Evolutionary conservation across 2,888 invertebrate genomes (phyloP).

Genomic region (Troglohyphantes excavatus): DNA sequence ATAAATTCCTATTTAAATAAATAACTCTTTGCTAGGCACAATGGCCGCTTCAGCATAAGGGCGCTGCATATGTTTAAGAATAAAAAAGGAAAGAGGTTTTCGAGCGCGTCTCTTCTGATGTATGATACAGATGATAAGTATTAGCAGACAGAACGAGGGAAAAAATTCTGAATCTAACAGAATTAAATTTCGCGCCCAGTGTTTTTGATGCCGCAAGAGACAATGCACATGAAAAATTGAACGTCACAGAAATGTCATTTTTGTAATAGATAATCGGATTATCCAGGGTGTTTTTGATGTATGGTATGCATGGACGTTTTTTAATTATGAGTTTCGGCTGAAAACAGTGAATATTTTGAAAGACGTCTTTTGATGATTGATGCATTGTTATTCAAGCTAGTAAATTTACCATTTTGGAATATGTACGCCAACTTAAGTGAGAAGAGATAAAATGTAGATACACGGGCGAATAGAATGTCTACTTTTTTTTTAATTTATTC

Average conservation of each 20-base stretch:
- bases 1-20: slow-evolving; percentile 52
- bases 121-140: slow-evolving; percentile 39
- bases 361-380: slow-evolving; percentile 44
- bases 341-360: slow-evolving; percentile 58
- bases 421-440: too few relatives aligned
- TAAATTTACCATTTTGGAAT: not conserved
- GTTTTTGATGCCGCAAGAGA: slow-evolving; percentile 37
- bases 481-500: too few relatives aligned
- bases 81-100: slow-evolving; percentile 10
- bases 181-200: slow-evolving; percentile 45
- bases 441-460: too few relatives aligned
- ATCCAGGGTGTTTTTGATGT: slow-evolving; percentile 56
- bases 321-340: slow-evolving; percentile 20
- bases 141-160: not conserved
- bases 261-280: slow-evolving; percentile 60
- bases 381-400: slow-evolving; percentile 30
- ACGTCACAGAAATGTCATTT: slow-evolving; percentile 61
- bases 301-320: slow-evolving; percentile 29
- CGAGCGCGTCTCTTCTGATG: slow-evolving; percentile 28
- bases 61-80: slow-evolving; percentile 35
- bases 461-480: too few relatives aligned
- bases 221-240: slow-evolving; percentile 59
- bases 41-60: slow-evolving; percentile 13
- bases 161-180: slow-evolving; percentile 29
- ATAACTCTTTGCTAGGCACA: slow-evolving; percentile 49